phyloP scores from a whole-genome alignment of 2,888 invertebrate species.

The Poecilobothrus nobilitatus region DNA sequence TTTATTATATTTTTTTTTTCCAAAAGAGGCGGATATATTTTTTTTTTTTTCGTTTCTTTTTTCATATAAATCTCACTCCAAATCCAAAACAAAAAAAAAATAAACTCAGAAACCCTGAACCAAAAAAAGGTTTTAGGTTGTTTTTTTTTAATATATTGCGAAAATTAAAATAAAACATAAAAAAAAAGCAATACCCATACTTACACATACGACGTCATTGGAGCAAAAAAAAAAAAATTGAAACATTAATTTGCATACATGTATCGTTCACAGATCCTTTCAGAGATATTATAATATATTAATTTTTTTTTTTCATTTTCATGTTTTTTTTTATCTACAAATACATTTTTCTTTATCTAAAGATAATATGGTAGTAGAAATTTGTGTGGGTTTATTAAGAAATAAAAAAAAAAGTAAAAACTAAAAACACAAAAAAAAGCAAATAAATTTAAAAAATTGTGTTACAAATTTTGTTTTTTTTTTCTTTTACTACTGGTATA shows the following conservation, averaged over 20 bases:
- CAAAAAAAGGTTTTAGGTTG: not conserved
- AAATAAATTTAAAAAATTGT: too few species aligned
- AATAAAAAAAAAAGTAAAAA: too few species aligned
- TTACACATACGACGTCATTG: not conserved
- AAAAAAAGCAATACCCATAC: not conserved
- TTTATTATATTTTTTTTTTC: not conserved
- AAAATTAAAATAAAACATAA: not conserved
- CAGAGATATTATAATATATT: not conserved
- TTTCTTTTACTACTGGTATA: too few species aligned
- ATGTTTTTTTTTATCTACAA: too few species aligned
- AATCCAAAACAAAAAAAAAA: not conserved
- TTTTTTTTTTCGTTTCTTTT: not conserved
- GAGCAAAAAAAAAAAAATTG: not conserved
- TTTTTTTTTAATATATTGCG: not conserved
- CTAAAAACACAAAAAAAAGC: too few species aligned
- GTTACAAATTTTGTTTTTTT: too few species aligned
- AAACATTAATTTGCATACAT: constrained; percentile 2
- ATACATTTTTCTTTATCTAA: too few species aligned
- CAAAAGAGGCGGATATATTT: not conserved
- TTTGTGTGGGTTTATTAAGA: too few species aligned
- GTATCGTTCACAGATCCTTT: not conserved
- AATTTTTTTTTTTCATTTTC: not conserved
- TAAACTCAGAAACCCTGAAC: not conserved
- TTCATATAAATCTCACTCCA: not conserved
- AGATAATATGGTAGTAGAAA: too few species aligned